A percentile compares a stretch with the other conserved stretches of the same genome.
Conservation (phyloP, 2,113 vertebrate species). For the Helogale parvula region DNA sequence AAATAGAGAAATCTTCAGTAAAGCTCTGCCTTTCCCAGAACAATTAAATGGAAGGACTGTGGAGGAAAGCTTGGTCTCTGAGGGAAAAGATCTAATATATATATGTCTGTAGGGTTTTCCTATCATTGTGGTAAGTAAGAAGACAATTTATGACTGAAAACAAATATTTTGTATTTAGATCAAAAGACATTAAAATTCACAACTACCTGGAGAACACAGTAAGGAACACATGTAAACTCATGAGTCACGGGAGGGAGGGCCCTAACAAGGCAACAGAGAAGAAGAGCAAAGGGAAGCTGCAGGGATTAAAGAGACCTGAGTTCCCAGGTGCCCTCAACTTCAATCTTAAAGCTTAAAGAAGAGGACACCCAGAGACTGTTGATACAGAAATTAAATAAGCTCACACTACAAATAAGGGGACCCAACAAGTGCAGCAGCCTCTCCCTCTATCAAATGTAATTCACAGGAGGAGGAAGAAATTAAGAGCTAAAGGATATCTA, state of each 20-base stretch:
- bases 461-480: not conserved
- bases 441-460: not conserved
- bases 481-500: conserved; percentile 14
- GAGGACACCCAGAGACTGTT: not conserved
- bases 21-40: conserved; percentile 27
- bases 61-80: conserved; percentile 21
- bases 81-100: conserved; percentile 17
- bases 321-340: not conserved
- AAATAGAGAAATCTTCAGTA: conserved; percentile 16
- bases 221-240: conserved; percentile 4
- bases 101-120: conserved; percentile 6
- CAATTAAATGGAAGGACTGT: conserved; percentile 30
- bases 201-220: not conserved
- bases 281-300: not conserved
- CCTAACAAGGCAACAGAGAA: not conserved
- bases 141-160: conserved; percentile 22
- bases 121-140: not conserved
- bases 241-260: not conserved
- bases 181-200: conserved; percentile 40
- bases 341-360: conserved; percentile 18
- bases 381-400: conserved; percentile 28
- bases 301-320: not conserved
- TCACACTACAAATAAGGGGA: conserved; percentile 18
- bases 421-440: not conserved
- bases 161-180: conserved; percentile 29